Conservation (phyloP, 2,888 invertebrate genomes). For the Onthophagus sagittarius region DNA sequence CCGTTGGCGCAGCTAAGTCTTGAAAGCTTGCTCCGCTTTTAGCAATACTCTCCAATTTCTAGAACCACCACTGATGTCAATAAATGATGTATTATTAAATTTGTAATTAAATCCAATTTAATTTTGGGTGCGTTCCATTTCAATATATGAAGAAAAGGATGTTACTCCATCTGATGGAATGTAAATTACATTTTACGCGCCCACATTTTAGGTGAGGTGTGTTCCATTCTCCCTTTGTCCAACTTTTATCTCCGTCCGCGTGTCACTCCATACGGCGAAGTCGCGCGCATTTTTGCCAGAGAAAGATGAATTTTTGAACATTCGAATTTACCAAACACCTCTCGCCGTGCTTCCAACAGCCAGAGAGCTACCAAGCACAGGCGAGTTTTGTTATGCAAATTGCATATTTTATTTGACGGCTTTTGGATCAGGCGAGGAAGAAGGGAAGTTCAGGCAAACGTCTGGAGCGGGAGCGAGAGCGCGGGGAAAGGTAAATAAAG, state of each 20-base stretch:
- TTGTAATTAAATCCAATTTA: too few relatives aligned
- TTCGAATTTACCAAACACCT: conserved; percentile 8
- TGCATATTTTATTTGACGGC: conserved; percentile 16
- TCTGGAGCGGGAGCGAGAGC: conserved; percentile 1
- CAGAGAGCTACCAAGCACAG: neutral
- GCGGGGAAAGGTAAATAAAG: conserved; percentile 5
- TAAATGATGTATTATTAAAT: neutral
- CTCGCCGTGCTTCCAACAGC: neutral
- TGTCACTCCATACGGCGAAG: neutral
- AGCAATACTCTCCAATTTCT: neutral
- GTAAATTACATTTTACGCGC: neutral
- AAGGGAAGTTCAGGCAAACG: neutral
- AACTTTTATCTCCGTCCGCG: neutral
- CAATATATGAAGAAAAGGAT: neutral
- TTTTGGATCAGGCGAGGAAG: neutral
- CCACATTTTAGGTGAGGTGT: neutral
- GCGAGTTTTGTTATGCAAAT: conserved; percentile 15
- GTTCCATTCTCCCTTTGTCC: neutral
- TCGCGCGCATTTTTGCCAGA: neutral
- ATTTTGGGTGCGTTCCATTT: too few relatives aligned
- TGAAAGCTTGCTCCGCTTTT: neutral
- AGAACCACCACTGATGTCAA: neutral
- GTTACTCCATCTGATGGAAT: neutral
- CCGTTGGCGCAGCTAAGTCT: neutral
- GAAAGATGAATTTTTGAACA: neutral